Percentiles rank a stretch among this genome's conserved stretches.
phyloP scores from a whole-genome alignment of 2,797 vertebrate species.

The Lithobates sylvaticus region DNA sequence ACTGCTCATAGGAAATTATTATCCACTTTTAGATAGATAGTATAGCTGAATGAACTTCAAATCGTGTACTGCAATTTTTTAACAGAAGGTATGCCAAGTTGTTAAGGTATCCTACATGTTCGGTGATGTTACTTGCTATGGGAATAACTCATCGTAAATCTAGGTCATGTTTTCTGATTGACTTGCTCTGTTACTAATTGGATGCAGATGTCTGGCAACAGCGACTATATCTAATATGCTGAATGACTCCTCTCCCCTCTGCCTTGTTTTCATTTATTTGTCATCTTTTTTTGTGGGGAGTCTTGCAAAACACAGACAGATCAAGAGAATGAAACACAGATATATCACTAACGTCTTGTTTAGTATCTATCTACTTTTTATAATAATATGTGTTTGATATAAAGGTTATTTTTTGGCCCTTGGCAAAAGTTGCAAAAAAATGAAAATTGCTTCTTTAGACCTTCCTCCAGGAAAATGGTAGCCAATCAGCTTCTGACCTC shows the following conservation, averaged over 20 bases:
- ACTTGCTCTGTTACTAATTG: constrained; percentile 57
- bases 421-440: too few relatives aligned
- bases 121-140: constrained; percentile 20
- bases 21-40: not conserved
- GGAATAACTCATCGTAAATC: constrained; percentile 41
- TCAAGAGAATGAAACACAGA: not conserved
- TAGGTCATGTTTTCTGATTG: constrained; percentile 58
- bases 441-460: too few relatives aligned
- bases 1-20: too few relatives aligned
- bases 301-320: constrained; percentile 13
- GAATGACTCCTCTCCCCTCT: constrained; percentile 28
- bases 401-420: too few relatives aligned
- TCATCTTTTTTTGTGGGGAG: constrained; percentile 14
- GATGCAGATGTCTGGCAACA: constrained; percentile 55
- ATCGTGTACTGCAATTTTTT: constrained; percentile 14
- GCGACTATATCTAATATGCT: constrained; percentile 4
- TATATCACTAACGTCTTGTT: not conserved
- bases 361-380: too few relatives aligned
- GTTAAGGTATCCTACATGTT: constrained; percentile 32
- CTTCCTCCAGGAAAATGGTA: too few relatives aligned
- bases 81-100: constrained; percentile 15
- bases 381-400: too few relatives aligned
- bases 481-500: too few relatives aligned
- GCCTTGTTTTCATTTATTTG: constrained; percentile 28
- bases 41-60: not conserved